Conservation (phyloP, 1,140 invertebrate genomes). For the Trialeurodes vaporariorum region DNA sequence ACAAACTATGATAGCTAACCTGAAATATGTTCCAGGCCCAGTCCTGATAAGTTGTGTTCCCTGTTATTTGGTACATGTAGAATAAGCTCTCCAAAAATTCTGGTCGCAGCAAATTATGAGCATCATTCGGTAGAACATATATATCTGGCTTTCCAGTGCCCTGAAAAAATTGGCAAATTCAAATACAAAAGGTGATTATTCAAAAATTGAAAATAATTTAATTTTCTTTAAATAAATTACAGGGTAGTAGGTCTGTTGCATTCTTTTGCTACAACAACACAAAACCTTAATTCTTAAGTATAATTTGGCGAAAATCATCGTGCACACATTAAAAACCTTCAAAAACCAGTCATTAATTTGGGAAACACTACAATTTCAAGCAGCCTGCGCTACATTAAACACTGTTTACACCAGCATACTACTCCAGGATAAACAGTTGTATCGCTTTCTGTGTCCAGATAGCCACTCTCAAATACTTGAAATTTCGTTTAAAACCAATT, state of each 20-base stretch:
- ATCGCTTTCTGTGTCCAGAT: no score
- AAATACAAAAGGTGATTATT: slow-evolving; percentile 15
- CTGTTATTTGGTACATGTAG: slow-evolving; percentile 86
- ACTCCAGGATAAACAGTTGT: no score
- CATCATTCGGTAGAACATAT: slow-evolving; percentile 78
- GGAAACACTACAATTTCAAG: no score
- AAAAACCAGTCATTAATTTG: background rate
- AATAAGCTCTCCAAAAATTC: slow-evolving; percentile 90
- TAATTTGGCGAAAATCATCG: no score
- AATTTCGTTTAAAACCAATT: no score
- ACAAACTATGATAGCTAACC: no score
- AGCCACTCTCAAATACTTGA: no score
- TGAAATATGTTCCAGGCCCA: slow-evolving; percentile 93
- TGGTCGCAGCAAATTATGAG: slow-evolving; percentile 82
- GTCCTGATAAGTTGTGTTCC: slow-evolving; percentile 81
- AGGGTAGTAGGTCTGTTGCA: no score
- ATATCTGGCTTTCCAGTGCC: slow-evolving; percentile 54
- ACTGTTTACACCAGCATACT: no score
- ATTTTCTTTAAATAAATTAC: slow-evolving; percentile 5
- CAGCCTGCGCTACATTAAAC: no score
- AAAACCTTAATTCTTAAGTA: no score
- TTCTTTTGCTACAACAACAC: no score
- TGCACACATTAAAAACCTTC: slow-evolving; percentile 4
- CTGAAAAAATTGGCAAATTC: slow-evolving; percentile 37
- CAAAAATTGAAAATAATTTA: background rate